Conservation (phyloP, 1,140 invertebrate species). For the Rhizoglyphus robini region DNA sequence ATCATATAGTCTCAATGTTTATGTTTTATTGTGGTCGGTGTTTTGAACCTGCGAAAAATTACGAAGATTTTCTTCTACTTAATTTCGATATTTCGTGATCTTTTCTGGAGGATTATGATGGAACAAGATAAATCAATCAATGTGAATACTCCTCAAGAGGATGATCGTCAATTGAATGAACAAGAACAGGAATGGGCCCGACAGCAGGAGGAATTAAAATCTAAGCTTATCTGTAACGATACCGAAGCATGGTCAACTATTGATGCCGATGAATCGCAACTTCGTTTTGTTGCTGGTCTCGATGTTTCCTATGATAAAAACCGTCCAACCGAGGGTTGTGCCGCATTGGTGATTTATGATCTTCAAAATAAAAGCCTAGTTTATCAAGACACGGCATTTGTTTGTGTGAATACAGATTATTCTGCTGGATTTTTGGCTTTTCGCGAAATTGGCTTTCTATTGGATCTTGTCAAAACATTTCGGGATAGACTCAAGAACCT, state of each 20-base stretch:
- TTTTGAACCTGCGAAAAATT: no score
- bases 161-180: no score
- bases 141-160: no score
- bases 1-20: no score
- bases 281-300: neutral
- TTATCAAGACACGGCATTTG: slow-evolving; percentile 6
- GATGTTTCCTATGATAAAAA: neutral
- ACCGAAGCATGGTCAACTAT: neutral
- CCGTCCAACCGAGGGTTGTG: neutral
- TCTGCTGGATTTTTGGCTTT: slow-evolving; percentile 36
- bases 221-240: neutral
- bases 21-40: no score
- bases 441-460: slow-evolving; percentile 31
- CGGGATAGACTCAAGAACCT: slow-evolving; percentile 25
- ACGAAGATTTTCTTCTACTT: no score
- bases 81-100: no score
- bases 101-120: no score
- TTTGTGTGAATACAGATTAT: slow-evolving; percentile 29
- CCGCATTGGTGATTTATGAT: neutral
- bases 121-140: no score
- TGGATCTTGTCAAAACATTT: slow-evolving; percentile 29
- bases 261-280: neutral
- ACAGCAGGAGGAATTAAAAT: neutral
- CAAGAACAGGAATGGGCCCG: neutral
- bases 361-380: neutral